Evolutionary conservation across 2,113 vertebrate genomes (phyloP), one percentile per base, ranked within the genome.

Genomic region (Lamprotornis superbus): DNA sequence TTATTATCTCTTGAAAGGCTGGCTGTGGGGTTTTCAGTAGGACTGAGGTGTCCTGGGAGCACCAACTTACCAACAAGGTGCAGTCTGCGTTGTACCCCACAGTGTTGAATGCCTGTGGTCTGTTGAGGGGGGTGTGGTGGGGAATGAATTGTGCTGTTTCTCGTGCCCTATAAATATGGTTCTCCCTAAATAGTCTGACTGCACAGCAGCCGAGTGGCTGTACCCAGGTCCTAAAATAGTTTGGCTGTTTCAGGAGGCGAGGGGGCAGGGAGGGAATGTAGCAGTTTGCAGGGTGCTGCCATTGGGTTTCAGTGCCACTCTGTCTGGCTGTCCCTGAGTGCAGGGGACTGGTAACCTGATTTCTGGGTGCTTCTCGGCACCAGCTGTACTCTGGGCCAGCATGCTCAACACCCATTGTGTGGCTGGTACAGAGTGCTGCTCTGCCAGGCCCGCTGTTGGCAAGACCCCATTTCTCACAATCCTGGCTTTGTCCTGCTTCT

Each of bases 381-480:
- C 71, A 94, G 77, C 75, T 87, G 50, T 83, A 67, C 47, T 75
- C 39, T 1, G 2, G 64, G 76, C 61, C 11, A 1, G 60, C 1
- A 2, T 39, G 63, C 87, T 84, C 56, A 50, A 52, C 76, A 25
- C 84, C 77, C 90, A 94, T 94, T 97, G 94, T 96, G 90, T 2
- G 47, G 24, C 83, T 86, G 87, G 92, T 84, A 84, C 90, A 61
- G 69, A 2, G 23, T 20, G 74, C 69, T 25, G 83, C 79, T 94
- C 78, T 89, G 86, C 95, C 52, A 71, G 6, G 65, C 79, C 76
- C 0, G 23, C 77, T 64, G 31, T 79, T 94, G 93, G 92, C 97
- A 94, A 91, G 93, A 93, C 87, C 89, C 68, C 63, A 9, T 96
- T 95, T 95, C 90, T 96, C 79, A 97, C 97, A 97, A 96, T 97